Evolutionary conservation across 2,113 vertebrate genomes (phyloP).

Genomic region (Zosterops lateralis): DNA sequence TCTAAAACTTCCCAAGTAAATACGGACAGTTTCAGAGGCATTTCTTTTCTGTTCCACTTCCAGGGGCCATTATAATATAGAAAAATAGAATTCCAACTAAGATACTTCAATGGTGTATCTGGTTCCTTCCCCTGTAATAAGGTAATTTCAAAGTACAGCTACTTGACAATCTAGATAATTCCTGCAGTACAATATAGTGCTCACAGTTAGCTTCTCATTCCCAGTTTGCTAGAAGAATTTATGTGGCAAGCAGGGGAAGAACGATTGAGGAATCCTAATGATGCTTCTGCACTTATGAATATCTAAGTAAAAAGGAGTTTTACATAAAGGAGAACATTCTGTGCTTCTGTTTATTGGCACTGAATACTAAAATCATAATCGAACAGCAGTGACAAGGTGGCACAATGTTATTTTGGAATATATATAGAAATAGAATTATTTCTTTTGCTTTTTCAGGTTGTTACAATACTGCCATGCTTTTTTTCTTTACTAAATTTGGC

Average conservation of each 20-base stretch:
- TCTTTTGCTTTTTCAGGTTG: background rate
- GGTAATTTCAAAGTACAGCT: background rate
- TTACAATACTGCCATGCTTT: background rate
- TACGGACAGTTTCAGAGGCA: background rate
- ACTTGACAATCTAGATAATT: background rate
- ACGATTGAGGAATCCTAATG: background rate
- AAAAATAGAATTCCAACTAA: background rate
- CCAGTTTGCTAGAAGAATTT: background rate
- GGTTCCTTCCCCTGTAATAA: background rate
- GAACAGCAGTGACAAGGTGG: background rate
- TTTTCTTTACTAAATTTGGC: background rate
- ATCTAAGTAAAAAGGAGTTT: background rate
- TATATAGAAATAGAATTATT: background rate
- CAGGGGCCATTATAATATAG: background rate
- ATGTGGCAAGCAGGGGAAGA: background rate
- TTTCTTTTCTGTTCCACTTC: background rate
- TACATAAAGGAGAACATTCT: background rate
- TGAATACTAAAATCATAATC: slow-evolving; percentile 13
- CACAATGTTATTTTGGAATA: background rate
- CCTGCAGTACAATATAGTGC: background rate
- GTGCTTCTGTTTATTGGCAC: background rate
- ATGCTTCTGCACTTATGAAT: background rate
- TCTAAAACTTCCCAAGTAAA: background rate
- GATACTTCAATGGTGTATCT: background rate
- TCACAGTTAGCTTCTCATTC: background rate